phyloP scores from a whole-genome alignment of 2,797 vertebrate species.

The Hylomyscus alleni region DNA sequence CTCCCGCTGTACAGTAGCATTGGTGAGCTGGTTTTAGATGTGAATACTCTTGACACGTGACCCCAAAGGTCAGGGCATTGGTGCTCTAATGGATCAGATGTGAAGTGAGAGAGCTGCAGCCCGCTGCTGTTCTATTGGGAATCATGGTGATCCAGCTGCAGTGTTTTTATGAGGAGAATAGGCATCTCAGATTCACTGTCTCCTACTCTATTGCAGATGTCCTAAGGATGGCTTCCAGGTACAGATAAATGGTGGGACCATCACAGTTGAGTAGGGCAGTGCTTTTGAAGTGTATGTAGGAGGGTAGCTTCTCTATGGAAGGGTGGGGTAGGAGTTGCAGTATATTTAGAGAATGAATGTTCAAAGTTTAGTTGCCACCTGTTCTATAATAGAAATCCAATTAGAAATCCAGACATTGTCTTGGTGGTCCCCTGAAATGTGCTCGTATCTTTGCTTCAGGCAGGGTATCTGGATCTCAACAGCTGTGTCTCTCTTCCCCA shows the following conservation, averaged over 20 bases:
- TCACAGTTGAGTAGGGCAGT: not conserved
- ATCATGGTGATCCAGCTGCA: not conserved
- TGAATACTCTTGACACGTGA: not conserved
- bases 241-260: not conserved
- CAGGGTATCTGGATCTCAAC: not conserved
- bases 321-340: not conserved
- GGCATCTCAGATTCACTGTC: fast-evolving
- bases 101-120: not conserved
- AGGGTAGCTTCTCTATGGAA: not conserved
- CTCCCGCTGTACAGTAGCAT: not conserved
- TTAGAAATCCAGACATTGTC: not conserved
- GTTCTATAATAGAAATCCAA: not conserved
- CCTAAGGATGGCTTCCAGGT: not conserved
- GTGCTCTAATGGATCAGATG: not conserved
- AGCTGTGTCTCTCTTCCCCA: not conserved
- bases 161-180: not conserved
- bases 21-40: not conserved
- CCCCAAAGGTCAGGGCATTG: not conserved
- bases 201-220: not conserved
- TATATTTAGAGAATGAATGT: not conserved
- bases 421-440: not conserved
- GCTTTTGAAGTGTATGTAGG: not conserved
- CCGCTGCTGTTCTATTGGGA: not conserved
- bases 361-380: not conserved
- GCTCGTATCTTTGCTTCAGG: not conserved